Conservation (phyloP, 1,140 invertebrate genomes). For the Plutomurus gul region DNA sequence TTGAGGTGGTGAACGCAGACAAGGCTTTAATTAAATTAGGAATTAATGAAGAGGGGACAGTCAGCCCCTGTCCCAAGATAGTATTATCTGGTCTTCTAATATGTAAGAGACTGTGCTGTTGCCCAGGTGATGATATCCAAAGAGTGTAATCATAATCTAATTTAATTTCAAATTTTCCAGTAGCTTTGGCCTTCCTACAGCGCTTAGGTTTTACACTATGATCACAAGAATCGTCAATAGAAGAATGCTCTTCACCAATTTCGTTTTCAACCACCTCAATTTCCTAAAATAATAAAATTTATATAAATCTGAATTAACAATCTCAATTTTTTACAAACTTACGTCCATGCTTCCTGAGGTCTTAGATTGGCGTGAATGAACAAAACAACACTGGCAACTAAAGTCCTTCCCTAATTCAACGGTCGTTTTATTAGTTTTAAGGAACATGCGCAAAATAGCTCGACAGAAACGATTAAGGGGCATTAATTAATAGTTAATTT, state of each 20-base stretch:
- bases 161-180: background rate
- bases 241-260: too few species aligned
- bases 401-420: background rate
- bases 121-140: background rate
- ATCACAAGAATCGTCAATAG: too few species aligned
- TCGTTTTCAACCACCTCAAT: too few species aligned
- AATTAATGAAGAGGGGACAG: too few species aligned
- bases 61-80: background rate
- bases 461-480: too few species aligned
- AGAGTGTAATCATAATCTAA: background rate
- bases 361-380: too few species aligned
- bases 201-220: too few species aligned
- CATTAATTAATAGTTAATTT: too few species aligned
- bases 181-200: background rate
- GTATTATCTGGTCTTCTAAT: background rate
- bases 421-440: background rate
- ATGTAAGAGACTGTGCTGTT: background rate
- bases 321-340: background rate
- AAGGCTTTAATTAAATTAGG: too few species aligned
- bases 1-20: too few species aligned
- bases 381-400: background rate
- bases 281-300: too few species aligned
- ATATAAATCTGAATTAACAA: background rate
- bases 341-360: background rate
- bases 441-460: background rate